Evolutionary conservation across 2,113 vertebrate species (phyloP).

Genomic region (Xenopus tropicalis): DNA sequence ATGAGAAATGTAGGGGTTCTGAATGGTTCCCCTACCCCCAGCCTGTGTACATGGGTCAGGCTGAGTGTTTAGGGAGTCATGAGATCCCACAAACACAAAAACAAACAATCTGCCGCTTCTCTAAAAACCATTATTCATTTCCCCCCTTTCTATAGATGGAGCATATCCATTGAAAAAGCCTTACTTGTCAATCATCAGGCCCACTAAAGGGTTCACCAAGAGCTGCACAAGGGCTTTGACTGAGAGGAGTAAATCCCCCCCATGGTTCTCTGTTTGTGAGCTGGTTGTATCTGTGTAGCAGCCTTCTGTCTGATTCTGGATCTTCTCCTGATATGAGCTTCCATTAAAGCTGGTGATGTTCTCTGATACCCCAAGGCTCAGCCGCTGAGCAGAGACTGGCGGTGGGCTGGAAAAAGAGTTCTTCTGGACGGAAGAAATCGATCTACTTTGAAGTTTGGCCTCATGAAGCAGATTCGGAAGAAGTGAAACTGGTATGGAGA

Average conservation of each 20-base stretch:
- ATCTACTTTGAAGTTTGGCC: constrained; percentile 60
- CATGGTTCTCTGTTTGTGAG: constrained; percentile 76
- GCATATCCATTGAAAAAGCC: not conserved
- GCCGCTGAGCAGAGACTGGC: constrained; percentile 53
- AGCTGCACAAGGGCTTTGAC: constrained; percentile 89
- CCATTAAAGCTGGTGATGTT: not conserved
- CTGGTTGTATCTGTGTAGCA: constrained; percentile 67
- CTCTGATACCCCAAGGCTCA: not conserved
- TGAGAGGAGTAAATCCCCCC: constrained; percentile 81
- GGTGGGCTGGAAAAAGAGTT: constrained; percentile 44
- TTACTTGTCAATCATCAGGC: constrained; percentile 83
- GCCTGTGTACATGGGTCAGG: too few relatives aligned
- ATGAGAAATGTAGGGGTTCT: too few relatives aligned
- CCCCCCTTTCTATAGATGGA: too few relatives aligned
- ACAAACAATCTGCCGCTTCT: too few relatives aligned
- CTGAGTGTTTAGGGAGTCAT: too few relatives aligned
- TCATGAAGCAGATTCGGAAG: constrained; percentile 82
- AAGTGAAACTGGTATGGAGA: constrained; percentile 73
- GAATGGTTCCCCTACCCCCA: too few relatives aligned
- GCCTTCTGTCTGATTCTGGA: not conserved
- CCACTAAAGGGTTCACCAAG: constrained; percentile 79
- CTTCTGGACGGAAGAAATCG: not conserved
- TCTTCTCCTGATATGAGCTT: accelerated
- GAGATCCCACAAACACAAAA: too few relatives aligned
- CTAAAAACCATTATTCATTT: too few relatives aligned